phyloP scores from a whole-genome alignment of 2,797 vertebrate species.

The Poeciliopsis presidionis region DNA sequence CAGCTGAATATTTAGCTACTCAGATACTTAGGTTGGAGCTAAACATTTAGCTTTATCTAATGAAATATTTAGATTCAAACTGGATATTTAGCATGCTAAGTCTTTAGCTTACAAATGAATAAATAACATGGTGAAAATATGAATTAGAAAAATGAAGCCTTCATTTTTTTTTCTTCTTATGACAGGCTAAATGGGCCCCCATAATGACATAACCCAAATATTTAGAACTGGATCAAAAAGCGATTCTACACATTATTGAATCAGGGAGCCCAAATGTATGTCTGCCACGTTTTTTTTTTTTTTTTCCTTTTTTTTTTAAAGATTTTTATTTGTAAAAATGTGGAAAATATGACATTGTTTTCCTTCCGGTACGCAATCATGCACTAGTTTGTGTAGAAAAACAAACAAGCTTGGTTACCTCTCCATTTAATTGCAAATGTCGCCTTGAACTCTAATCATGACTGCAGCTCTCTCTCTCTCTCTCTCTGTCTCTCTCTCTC shows the following conservation, averaged over 20 bases:
- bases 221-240: neutral
- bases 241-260: neutral
- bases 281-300: neutral
- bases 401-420: neutral
- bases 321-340: neutral
- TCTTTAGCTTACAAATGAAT: no score
- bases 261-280: neutral
- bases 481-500: slow-evolving; percentile 42
- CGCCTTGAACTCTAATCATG: slow-evolving; percentile 42
- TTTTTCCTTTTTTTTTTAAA: neutral
- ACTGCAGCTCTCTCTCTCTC: slow-evolving; percentile 42
- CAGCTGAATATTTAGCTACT: no score
- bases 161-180: no score
- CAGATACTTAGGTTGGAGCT: no score
- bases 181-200: no score
- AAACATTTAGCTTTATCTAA: no score
- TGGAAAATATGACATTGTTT: neutral
- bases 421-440: slow-evolving; percentile 42
- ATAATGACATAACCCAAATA: neutral
- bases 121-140: no score
- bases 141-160: no score
- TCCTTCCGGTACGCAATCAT: neutral
- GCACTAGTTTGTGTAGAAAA: neutral
- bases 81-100: no score
- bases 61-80: no score